phyloP scores from a whole-genome alignment of 2,113 vertebrate genomes.

The Vulpes lagopus region DNA sequence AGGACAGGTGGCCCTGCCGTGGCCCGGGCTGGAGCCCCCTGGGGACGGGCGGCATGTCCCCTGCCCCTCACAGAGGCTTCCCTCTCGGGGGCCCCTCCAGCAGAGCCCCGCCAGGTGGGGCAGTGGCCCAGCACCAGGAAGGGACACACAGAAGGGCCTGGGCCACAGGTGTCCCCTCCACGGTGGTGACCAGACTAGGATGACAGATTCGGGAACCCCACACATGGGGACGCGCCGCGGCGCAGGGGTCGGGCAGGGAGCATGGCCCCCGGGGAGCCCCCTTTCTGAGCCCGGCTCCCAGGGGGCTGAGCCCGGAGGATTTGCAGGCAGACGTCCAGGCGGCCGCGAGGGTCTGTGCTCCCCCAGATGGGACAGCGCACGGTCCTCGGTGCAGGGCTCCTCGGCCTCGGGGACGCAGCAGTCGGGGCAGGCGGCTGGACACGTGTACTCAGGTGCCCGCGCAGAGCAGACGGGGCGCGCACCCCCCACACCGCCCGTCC shows the following conservation, averaged over 20 bases:
- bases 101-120: not conserved
- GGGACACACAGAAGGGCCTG: rapidly evolving
- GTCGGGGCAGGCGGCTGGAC: not conserved
- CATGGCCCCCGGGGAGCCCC: rapidly evolving
- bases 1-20: not conserved
- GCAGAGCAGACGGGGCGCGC: no score
- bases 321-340: rapidly evolving
- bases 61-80: not conserved
- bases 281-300: rapidly evolving
- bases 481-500: no score
- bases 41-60: rapidly evolving
- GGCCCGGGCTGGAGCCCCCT: not conserved
- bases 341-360: not conserved
- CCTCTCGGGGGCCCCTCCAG: not conserved
- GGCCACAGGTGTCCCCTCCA: not conserved
- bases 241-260: not conserved
- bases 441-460: not conserved
- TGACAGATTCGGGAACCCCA: not conserved
- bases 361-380: not conserved
- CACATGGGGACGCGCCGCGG: rapidly evolving
- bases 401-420: no score
- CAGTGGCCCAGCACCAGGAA: rapidly evolving
- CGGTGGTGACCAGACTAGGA: not conserved
- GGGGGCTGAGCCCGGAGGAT: rapidly evolving
- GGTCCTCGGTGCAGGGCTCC: not conserved